Percentiles rank a stretch among this genome's conserved stretches.
These are phyloP conservation scores for Ctenicera cuprea DNA, from an alignment of 2,888 invertebrate genomes.

Conservation along the genomic window DNA sequence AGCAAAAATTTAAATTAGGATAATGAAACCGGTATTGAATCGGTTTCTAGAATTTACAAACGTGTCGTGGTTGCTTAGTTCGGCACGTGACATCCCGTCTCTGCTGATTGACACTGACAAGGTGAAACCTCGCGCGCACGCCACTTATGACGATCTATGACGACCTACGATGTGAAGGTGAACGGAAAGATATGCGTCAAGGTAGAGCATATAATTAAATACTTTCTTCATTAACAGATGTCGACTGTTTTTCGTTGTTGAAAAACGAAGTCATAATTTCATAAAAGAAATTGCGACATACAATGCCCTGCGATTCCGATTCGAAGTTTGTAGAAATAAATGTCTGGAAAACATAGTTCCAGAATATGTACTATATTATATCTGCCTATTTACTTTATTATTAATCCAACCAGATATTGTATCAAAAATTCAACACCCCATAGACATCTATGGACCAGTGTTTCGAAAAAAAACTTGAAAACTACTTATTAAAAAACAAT, in stretches of 20 bases:
- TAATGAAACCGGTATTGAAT: slow-evolving; percentile 43
- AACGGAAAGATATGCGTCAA: slow-evolving; percentile 33
- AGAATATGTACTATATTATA: no score
- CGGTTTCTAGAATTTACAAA: slow-evolving; percentile 43
- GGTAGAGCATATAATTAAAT: slow-evolving; percentile 16
- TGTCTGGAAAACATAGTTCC: no score
- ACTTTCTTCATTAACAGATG: slow-evolving; percentile 18
- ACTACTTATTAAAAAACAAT: no score
- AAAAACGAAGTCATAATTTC: no score
- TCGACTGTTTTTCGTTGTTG: slow-evolving; percentile 1
- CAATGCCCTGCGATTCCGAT: no score
- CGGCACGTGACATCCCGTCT: slow-evolving; percentile 49
- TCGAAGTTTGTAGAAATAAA: no score
- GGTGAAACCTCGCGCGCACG: slow-evolving; percentile 53
- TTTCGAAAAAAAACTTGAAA: no score
- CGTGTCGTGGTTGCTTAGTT: slow-evolving; percentile 42
- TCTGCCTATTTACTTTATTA: no score
- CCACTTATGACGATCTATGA: slow-evolving; percentile 47
- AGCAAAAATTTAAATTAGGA: slow-evolving; percentile 36
- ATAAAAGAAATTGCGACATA: no score
- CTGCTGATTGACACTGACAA: slow-evolving; percentile 51
- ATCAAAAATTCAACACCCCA: no score
- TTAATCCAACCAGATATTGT: no score
- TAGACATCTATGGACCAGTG: no score
- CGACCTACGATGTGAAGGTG: slow-evolving; percentile 43